phyloP scores from a whole-genome alignment of 2,888 invertebrate species.

The Lobophora halterata region DNA sequence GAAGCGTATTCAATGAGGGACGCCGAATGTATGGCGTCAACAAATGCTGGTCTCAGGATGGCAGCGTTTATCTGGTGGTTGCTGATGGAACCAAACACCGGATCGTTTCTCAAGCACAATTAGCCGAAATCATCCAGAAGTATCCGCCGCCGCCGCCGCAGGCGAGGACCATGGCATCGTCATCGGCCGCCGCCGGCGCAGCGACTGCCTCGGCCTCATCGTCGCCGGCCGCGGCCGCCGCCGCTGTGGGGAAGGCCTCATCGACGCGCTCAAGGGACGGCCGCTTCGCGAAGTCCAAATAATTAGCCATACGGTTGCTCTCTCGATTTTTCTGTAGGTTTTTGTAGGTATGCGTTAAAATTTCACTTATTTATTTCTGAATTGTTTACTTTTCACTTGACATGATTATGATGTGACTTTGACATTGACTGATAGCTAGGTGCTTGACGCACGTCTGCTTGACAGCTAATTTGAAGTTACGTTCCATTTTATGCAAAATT shows the following conservation, averaged over 20 bases:
- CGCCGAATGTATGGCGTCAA: neutral
- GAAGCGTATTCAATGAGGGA: neutral
- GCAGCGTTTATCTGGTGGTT: neutral
- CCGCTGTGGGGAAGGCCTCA: no score
- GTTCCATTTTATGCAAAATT: no score
- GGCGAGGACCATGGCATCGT: neutral
- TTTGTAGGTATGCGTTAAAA: no score
- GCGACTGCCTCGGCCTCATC: neutral
- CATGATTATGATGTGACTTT: no score
- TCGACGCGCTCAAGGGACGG: neutral
- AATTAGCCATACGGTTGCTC: neutral
- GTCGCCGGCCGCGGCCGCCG: neutral
- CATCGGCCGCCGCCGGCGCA: no score
- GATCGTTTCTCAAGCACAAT: neutral
- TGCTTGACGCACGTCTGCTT: no score
- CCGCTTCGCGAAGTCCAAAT: neutral
- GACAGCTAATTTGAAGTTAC: no score
- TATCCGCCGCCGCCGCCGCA: neutral
- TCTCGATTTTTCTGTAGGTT: no score
- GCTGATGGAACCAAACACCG: neutral
- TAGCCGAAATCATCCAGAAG: neutral
- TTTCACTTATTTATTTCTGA: no score
- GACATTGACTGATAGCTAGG: no score
- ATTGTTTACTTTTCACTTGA: no score
- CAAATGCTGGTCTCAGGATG: conserved; percentile 5